Evolutionary conservation across 2,797 vertebrate genomes (phyloP), one percentile per base, ranked within the genome.

Genomic region (Chaunax sp.): DNA sequence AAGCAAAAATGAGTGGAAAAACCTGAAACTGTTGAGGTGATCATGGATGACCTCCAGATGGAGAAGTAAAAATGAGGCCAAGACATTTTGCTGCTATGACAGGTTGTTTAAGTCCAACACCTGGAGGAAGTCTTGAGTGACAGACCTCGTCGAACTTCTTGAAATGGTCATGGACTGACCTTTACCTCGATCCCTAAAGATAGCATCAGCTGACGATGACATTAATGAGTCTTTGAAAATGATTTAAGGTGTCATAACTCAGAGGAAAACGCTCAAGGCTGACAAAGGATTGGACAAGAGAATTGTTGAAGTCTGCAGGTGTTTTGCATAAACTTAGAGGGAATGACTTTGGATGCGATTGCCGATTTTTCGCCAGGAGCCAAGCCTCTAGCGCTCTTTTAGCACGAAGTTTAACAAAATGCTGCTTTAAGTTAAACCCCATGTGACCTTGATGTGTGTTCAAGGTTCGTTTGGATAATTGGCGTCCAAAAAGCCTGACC

Each of bases 41-140:
- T 22, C 12, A 0, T 3, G 45, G 10, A 45, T 19, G 37, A 79
- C 62, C 55, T 44, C 26, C 2, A 47, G 23, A 51, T 22, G 52
- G 5, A 64, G 19, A 68, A 61, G 66, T 74, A 26, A 62, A 69
- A 43, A 20, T 23, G 8, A 79, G 62, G 69, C 37, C 33, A 16
- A n/a, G 66, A 10, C 63, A n/a, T 25, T 49, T 57, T 3, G 1
- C 38, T 58, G 23, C 45, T 33, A 20, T 45, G 4, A 75, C 19
- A 22, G 38, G 23, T 25, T 37, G 25, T 55, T 67, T 8, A 50
- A 46, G 33, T 20, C 19, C 26, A 69, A 64, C 58, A 63, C 64
- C 79, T 63, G 35, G 60, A 64, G 25, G 41, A 62, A n/a, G 28
- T 43, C n/a, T 43, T 5, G 14, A 40, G 38, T 16, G 38, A 16